Conservation (phyloP, 2,888 invertebrate genomes). For the Pocota personata region DNA sequence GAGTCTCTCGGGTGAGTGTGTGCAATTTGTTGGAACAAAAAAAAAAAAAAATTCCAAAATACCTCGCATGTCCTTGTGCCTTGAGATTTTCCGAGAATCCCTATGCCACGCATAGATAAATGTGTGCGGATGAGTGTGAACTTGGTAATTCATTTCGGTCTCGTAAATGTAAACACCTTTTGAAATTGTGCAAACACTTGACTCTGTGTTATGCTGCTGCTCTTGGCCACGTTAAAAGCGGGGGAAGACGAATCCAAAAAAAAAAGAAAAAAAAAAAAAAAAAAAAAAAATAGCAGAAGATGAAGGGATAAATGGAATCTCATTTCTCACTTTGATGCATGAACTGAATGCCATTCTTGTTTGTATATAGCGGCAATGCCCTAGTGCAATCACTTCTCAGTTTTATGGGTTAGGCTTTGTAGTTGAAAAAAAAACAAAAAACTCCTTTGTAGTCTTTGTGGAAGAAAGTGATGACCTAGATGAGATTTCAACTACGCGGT, state of each 20-base stretch:
- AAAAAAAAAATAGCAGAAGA: too few species aligned
- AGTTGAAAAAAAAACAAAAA: background rate
- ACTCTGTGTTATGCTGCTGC: slow-evolving; percentile 19
- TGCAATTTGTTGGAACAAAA: slow-evolving; percentile 58
- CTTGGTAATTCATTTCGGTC: slow-evolving; percentile 48
- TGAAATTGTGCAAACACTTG: slow-evolving; percentile 50
- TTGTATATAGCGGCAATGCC: slow-evolving; percentile 34
- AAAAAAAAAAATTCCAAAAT: slow-evolving; percentile 38
- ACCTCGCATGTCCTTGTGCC: slow-evolving; percentile 59
- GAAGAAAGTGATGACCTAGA: background rate
- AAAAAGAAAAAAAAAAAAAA: background rate
- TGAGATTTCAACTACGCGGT: background rate
- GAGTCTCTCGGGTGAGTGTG: background rate
- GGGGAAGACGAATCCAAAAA: background rate
- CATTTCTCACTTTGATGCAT: slow-evolving; percentile 64
- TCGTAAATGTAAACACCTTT: slow-evolving; percentile 58
- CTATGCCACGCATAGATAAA: background rate
- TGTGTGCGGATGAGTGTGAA: slow-evolving; percentile 13
- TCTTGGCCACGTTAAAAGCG: slow-evolving; percentile 1
- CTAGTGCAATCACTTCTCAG: slow-evolving; percentile 34
- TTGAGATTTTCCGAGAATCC: slow-evolving; percentile 35
- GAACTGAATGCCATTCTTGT: slow-evolving; percentile 44
- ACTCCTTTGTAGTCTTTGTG: background rate
- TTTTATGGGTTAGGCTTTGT: background rate
- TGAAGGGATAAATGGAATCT: slow-evolving; percentile 62